A percentile compares a stretch with the other conserved stretches of the same genome.
Evolutionary conservation across 2,888 invertebrate genomes (phyloP).

Genomic region (Cheilosia vernalis): DNA sequence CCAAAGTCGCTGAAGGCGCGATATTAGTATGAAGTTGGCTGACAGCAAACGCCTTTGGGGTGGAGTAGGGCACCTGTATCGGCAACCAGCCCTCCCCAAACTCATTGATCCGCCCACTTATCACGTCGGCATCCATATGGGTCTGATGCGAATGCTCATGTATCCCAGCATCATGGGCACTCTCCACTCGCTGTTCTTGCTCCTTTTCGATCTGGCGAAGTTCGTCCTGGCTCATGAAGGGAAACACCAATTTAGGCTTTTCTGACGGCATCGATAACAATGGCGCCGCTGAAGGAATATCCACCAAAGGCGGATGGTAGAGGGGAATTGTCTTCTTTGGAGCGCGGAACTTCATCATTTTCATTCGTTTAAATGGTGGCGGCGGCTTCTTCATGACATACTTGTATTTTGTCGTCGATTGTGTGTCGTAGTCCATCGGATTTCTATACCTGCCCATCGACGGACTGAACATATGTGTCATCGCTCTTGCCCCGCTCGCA

Average conservation of each 20-base stretch:
- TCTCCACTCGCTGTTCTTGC: conserved; percentile 81
- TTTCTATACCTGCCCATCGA: conserved; percentile 71
- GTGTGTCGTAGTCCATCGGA: conserved; percentile 39
- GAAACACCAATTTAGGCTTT: conserved; percentile 67
- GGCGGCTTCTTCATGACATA: conserved; percentile 81
- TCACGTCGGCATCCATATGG: conserved; percentile 77
- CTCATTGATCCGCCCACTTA: conserved; percentile 78
- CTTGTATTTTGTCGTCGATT: conserved; percentile 76
- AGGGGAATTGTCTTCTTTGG: conserved; percentile 79
- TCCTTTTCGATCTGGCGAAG: conserved; percentile 80
- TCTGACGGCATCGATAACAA: conserved; percentile 28
- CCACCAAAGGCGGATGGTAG: conserved; percentile 55
- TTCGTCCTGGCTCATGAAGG: conserved; percentile 72
- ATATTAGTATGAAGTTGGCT: conserved; percentile 80
- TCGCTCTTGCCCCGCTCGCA: conserved; percentile 78
- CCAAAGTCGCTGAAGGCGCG: not conserved
- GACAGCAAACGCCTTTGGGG: conserved; percentile 78
- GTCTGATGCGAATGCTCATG: conserved; percentile 75
- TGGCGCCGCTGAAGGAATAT: conserved; percentile 13
- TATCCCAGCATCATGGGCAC: conserved; percentile 28
- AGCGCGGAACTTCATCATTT: conserved; percentile 79
- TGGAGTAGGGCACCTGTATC: conserved; percentile 76
- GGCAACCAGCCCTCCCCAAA: conserved; percentile 81
- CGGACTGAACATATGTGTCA: conserved; percentile 80
- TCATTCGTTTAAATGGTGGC: conserved; percentile 77